Conservation (phyloP, 2,888 invertebrate species). For the Scaptomyza tumidula region DNA sequence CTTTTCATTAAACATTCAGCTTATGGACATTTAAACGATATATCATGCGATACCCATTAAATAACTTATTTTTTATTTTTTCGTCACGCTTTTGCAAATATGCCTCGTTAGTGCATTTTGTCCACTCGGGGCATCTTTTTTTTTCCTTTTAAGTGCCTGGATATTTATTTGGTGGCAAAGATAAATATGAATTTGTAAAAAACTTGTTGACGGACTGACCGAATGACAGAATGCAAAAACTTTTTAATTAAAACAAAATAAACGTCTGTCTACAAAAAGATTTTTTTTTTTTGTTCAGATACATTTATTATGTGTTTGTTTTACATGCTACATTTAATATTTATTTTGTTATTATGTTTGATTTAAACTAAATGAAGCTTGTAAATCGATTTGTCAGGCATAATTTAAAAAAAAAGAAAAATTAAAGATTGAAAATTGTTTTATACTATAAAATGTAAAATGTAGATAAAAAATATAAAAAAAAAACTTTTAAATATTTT, state of each 20-base stretch:
- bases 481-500: not conserved
- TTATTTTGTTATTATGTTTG: constrained; percentile 7
- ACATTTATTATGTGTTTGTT: constrained; percentile 17
- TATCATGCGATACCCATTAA: not conserved
- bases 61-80: not conserved
- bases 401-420: not conserved
- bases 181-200: constrained; percentile 38
- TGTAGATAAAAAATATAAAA: too few relatives aligned
- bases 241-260: constrained; percentile 71
- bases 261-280: constrained; percentile 9
- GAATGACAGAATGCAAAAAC: constrained; percentile 55
- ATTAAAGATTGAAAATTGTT: too few relatives aligned
- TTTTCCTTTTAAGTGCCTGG: constrained; percentile 22
- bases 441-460: not conserved
- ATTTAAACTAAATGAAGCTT: constrained; percentile 20
- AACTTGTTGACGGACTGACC: constrained; percentile 55
- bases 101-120: constrained; percentile 2
- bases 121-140: constrained; percentile 1
- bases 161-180: constrained; percentile 38
- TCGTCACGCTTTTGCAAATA: not conserved
- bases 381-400: not conserved
- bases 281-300: not conserved
- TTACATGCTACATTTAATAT: not conserved
- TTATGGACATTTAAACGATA: not conserved
- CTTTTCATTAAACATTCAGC: not conserved